Evolutionary conservation across 2,888 invertebrate species (phyloP).

Genomic region (Yponomeuta sedellus): DNA sequence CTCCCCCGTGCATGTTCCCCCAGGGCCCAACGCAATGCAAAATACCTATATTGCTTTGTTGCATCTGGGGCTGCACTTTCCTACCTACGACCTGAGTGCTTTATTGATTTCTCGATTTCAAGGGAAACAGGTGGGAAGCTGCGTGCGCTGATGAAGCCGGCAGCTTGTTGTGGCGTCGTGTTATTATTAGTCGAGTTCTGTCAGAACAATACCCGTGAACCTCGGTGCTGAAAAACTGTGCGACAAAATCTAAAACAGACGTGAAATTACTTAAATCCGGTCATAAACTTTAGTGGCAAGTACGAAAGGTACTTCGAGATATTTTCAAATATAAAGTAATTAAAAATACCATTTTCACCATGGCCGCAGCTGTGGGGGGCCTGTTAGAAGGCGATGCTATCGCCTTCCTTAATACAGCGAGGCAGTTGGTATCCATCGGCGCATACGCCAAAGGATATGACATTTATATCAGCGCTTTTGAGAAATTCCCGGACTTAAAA

Average conservation of each 20-base stretch:
- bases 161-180: background rate
- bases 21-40: too few species aligned
- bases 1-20: too few species aligned
- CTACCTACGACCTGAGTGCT: too few species aligned
- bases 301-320: background rate
- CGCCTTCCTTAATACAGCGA: constrained; percentile 29
- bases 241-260: background rate
- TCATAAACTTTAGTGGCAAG: background rate
- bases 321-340: background rate
- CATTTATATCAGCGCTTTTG: constrained; percentile 45
- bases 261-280: background rate
- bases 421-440: constrained; percentile 35
- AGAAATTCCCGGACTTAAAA: constrained; percentile 36
- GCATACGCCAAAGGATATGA: constrained; percentile 47
- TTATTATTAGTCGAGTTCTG: background rate
- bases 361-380: background rate
- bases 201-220: too few species aligned
- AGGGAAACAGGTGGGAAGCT: background rate
- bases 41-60: background rate
- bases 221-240: background rate
- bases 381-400: constrained; percentile 15
- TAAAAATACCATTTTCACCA: background rate
- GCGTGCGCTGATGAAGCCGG: background rate
- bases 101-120: background rate
- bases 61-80: background rate